Evolutionary conservation across 2,113 vertebrate genomes (phyloP).

Genomic region (Dasyurus viverrinus): DNA sequence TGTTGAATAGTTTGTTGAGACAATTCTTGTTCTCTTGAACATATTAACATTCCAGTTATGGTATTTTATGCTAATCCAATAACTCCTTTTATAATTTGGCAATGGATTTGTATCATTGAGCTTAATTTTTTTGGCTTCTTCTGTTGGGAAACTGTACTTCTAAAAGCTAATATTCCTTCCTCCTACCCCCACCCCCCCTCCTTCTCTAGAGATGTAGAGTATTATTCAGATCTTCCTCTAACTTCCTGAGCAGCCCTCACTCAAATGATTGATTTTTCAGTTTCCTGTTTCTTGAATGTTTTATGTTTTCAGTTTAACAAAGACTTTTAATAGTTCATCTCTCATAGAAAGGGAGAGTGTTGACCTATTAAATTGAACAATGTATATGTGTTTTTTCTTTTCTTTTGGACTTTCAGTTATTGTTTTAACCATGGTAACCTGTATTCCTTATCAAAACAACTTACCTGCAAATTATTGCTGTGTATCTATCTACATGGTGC

Average conservation of each 20-base stretch:
- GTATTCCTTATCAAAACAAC: background rate
- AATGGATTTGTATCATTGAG: background rate
- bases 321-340: background rate
- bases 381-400: background rate
- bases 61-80: background rate
- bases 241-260: background rate
- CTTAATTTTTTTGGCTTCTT: background rate
- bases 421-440: background rate
- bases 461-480: background rate
- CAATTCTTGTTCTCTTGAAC: background rate
- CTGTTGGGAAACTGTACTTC: background rate
- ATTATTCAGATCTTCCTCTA: background rate
- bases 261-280: background rate
- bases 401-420: background rate
- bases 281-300: background rate
- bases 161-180: background rate
- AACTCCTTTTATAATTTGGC: background rate
- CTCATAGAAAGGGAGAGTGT: background rate
- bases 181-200: too few species aligned
- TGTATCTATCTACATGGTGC: background rate
- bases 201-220: background rate
- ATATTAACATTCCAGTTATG: constrained; percentile 1
- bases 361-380: background rate
- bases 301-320: background rate
- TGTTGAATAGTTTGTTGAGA: background rate